Evolutionary conservation across 2,797 vertebrate genomes (phyloP).

Genomic region (Kryptolebias ocellatus): DNA sequence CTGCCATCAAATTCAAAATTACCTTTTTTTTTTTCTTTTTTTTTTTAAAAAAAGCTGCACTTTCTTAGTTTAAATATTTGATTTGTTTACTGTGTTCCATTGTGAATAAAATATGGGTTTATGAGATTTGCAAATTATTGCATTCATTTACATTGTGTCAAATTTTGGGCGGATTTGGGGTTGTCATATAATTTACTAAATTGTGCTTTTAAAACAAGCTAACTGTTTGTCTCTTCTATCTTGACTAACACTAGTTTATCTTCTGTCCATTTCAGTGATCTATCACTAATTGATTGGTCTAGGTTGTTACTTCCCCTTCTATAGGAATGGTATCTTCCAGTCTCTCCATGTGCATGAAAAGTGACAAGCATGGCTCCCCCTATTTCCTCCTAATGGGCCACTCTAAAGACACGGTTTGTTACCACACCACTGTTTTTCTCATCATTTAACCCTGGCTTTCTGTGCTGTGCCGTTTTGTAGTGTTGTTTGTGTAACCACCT

Average conservation of each 20-base stretch:
- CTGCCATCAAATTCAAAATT: too few relatives aligned
- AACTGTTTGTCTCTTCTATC: slow-evolving; percentile 65
- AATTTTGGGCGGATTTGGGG: too few relatives aligned
- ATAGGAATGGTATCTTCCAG: slow-evolving; percentile 99
- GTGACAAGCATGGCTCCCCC: slow-evolving; percentile 99
- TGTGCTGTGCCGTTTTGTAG: slow-evolving; percentile 64
- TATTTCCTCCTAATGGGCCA: slow-evolving; percentile 99
- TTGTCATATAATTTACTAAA: slow-evolving; percentile 63
- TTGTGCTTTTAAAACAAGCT: slow-evolving; percentile 68
- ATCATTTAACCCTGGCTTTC: slow-evolving; percentile 71
- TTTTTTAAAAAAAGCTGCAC: too few relatives aligned
- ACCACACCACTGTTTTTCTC: slow-evolving; percentile 86
- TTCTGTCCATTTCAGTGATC: slow-evolving; percentile 90
- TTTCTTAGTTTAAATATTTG: too few relatives aligned
- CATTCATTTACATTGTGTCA: too few relatives aligned
- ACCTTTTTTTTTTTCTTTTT: too few relatives aligned
- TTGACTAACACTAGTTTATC: slow-evolving; percentile 87
- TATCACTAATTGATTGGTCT: slow-evolving; percentile 99
- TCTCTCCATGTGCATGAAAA: slow-evolving; percentile 99
- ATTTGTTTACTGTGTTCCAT: too few relatives aligned
- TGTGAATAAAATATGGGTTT: too few relatives aligned
- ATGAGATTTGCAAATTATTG: too few relatives aligned
- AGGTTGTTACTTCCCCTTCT: slow-evolving; percentile 99
- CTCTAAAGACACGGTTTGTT: slow-evolving; percentile 99
- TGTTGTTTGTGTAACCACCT: slow-evolving; percentile 29